Conservation (phyloP, 2,888 invertebrate species). For the Drosophila yooni region DNA sequence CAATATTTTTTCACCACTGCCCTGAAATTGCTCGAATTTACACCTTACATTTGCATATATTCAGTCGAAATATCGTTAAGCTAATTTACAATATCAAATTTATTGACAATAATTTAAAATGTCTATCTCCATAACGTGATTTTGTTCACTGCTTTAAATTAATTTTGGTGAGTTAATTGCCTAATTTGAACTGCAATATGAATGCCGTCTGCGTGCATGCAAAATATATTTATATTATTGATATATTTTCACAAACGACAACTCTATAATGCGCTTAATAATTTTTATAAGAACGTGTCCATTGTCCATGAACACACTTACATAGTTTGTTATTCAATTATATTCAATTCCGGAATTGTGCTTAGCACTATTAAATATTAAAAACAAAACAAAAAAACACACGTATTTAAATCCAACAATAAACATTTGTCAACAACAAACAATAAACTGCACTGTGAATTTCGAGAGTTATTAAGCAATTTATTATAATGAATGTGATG, state of each 20-base stretch:
- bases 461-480: conserved; percentile 6
- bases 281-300: background rate
- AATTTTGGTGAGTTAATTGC: background rate
- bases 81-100: background rate
- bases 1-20: conserved; percentile 11
- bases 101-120: background rate
- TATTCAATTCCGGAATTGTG: background rate
- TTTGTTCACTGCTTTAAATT: background rate
- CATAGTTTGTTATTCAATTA: background rate
- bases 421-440: background rate
- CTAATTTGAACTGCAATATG: background rate
- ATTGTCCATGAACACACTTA: background rate
- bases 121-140: background rate
- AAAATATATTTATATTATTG: background rate
- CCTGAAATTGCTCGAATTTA: background rate
- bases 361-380: background rate
- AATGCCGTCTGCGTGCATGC: too few species aligned
- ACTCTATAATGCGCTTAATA: background rate
- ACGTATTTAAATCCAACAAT: background rate
- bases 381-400: background rate
- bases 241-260: background rate
- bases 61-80: background rate
- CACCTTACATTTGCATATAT: background rate
- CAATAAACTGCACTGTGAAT: background rate
- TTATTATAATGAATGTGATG: conserved; percentile 5